Conservation (phyloP, 2,113 vertebrate species). For the Erythrocercus mccallii region DNA sequence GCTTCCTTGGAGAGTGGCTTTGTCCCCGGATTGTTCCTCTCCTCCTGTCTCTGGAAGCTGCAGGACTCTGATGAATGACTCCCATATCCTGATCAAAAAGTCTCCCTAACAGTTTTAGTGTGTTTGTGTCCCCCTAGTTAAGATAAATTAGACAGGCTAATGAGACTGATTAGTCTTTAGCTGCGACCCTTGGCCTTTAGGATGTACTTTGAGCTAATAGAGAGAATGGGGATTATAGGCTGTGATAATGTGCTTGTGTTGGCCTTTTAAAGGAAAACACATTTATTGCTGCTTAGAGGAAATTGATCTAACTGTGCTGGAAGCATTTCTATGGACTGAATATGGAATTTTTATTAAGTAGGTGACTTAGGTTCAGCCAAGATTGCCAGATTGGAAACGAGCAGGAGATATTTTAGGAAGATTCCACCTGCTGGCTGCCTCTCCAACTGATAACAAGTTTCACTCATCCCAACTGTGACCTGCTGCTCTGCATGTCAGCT, state of each 20-base stretch:
- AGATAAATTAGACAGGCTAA: conserved; percentile 88
- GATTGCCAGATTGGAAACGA: conserved; percentile 77
- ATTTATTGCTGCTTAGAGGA: conserved; percentile 99
- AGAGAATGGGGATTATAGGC: conserved; percentile 77
- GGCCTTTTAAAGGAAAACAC: conserved; percentile 95
- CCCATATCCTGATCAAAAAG: conserved; percentile 76
- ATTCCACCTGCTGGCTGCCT: conserved; percentile 50
- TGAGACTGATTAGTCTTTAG: conserved; percentile 85
- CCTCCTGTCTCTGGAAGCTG: conserved; percentile 77
- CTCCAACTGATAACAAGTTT: conserved; percentile 28
- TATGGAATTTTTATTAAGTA: conserved; percentile 94
- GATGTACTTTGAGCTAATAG: conserved; percentile 78
- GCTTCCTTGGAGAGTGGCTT: conserved; percentile 39
- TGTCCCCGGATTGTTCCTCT: conserved; percentile 60
- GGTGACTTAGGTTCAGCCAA: conserved; percentile 81
- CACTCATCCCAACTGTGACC: conserved; percentile 26
- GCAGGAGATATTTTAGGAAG: conserved; percentile 76
- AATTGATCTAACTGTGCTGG: conserved; percentile 98
- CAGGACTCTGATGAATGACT: conserved; percentile 85
- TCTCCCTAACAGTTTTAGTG: conserved; percentile 75
- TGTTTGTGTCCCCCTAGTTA: conserved; percentile 78
- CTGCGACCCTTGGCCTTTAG: conserved; percentile 79
- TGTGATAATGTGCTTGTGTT: conserved; percentile 84
- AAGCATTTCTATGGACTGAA: conserved; percentile 87
- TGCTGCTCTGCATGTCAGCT: conserved; percentile 10